Base-by-base conservation (phyloP, 2,888 invertebrate species). In the Pristionchus arcanus region DNA sequence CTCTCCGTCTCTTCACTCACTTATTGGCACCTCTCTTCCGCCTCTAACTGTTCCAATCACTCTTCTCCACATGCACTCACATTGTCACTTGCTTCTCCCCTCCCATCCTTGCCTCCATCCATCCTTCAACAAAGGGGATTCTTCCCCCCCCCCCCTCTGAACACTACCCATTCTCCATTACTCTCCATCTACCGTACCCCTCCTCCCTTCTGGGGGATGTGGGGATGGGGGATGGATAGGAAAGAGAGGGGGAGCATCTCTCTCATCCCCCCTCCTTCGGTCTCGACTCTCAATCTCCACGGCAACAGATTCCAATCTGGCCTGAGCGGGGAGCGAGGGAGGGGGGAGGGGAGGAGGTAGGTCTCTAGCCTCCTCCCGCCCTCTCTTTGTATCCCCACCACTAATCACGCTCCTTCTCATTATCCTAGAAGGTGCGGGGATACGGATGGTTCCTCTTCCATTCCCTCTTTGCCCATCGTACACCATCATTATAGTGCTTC, bases 291-390 rank as follows among this genome's bases (percentile, higher is more conserved):
- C 21, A 16, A 25, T 53, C 34, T 13, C 49, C 85, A 85, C 59
- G 53, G 85, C 59, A 85, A 34, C 85, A 34, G 85, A 59, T 42
- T 19, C 34, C 15, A 85, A 28, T 13, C 37, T 15, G 68, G 34
- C 3, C 31, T n/a, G 28, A n/a, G 28, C 4, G 28, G 31, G 84
- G 31, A 28, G 84, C 9, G 49, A 83, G 84, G 31, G 84, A 55
- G 63, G 85, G 71, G 53, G 77, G 63, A 77, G 31, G 74, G 66
- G 84, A n/a, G 49, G 89, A 68, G 87, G 77, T 74, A 77, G 91
- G 83, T 66, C 84, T 86, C 86, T 88, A 77, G 53, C n/a, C 31
- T n/a, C 83, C 83, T 53, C 55, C 83, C 31, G 19, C 81, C 31
- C 55, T 55, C 83, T 83, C 86, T 86, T 9, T 66, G 31, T 86